These are phyloP conservation scores for Pelobates cultripes DNA, from an alignment of 2,797 vertebrate genomes.

Conservation along the genomic window DNA sequence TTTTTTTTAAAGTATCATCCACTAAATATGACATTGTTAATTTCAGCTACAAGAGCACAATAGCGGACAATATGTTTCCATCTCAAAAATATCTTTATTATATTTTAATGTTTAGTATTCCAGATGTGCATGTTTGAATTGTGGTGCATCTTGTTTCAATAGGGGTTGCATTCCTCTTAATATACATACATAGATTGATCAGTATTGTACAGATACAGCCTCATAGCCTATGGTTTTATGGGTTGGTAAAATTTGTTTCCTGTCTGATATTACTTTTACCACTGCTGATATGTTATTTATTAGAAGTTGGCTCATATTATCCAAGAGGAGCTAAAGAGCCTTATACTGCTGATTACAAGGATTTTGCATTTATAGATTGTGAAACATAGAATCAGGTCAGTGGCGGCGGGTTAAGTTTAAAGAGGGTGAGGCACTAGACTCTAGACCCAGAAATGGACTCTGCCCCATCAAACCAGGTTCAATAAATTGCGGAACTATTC, in stretches of 20 bases:
- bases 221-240: not conserved
- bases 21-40: not conserved
- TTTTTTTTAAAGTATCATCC: not conserved
- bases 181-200: not conserved
- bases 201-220: not conserved
- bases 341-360: too few species aligned
- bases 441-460: too few species aligned
- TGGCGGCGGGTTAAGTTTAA: too few species aligned
- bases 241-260: not conserved
- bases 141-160: conserved; percentile 1
- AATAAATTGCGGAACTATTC: too few species aligned
- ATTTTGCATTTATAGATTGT: too few species aligned
- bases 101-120: not conserved
- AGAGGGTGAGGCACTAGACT: too few species aligned
- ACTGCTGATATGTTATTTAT: not conserved
- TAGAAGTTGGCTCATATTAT: not conserved
- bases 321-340: not conserved
- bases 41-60: not conserved
- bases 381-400: too few species aligned
- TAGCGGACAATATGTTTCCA: not conserved
- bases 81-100: not conserved
- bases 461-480: too few species aligned
- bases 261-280: not conserved
- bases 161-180: not conserved
- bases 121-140: not conserved